Conservation (phyloP, 35 echinoderm and acorn worm species). For the Hemicentrotus pulcherrimus region DNA sequence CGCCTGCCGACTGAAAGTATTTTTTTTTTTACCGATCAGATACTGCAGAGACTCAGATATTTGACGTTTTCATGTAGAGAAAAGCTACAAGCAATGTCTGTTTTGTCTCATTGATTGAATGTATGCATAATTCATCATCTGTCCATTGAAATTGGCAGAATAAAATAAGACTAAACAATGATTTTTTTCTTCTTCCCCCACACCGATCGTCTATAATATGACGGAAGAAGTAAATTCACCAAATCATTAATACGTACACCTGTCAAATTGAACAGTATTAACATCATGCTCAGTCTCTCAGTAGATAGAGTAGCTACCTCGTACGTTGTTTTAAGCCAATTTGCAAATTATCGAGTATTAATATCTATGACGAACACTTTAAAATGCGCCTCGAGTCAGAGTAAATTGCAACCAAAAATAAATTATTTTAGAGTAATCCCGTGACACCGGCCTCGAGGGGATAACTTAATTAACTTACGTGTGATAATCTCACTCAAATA, state of each 20-base stretch:
- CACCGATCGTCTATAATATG: no score
- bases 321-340: neutral
- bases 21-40: neutral
- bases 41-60: neutral
- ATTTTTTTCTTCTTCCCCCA: no score
- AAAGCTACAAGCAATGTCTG: no score
- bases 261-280: no score
- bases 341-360: neutral
- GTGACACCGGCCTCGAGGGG: neutral
- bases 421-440: neutral
- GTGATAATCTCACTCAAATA: neutral
- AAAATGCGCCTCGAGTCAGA: neutral
- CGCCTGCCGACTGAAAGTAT: neutral
- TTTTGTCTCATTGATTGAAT: no score
- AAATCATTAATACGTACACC: no score
- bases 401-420: neutral
- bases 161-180: neutral
- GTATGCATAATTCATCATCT: neutral
- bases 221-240: no score
- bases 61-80: neutral
- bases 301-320: no score
- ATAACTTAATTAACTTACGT: conserved; percentile 13
- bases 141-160: neutral
- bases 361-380: neutral
- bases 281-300: no score